Evolutionary conservation across 2,113 vertebrate species (phyloP).

Genomic region (Elephas maximus): DNA sequence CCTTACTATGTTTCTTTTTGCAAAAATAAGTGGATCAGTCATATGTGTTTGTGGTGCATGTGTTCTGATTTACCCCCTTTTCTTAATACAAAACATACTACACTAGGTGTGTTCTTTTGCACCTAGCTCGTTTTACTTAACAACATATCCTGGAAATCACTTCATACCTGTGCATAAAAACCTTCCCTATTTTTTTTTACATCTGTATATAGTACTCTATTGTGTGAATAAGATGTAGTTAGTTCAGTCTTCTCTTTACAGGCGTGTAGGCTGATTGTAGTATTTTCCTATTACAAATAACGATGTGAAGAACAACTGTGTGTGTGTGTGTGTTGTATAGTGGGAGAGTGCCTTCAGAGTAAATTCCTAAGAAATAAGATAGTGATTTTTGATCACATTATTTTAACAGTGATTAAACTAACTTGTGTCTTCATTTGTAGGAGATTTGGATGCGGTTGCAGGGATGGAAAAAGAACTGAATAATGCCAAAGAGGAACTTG

Average conservation of each 20-base stretch:
- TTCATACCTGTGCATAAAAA: background rate
- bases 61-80: background rate
- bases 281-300: conserved; percentile 37
- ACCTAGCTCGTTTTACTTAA: background rate
- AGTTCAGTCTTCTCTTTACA: background rate
- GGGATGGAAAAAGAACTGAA: conserved; percentile 90
- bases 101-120: background rate
- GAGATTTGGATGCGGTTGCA: conserved; percentile 63
- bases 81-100: background rate
- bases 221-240: background rate
- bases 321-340: background rate
- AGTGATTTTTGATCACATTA: background rate
- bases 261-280: background rate
- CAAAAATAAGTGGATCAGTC: background rate
- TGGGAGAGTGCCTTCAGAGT: background rate
- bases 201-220: background rate
- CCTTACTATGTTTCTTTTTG: conserved; percentile 6
- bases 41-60: background rate
- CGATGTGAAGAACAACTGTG: background rate
- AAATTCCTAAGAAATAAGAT: conserved; percentile 24
- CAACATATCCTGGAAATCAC: background rate
- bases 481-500: conserved; percentile 92
- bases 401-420: background rate
- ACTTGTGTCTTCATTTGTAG: conserved; percentile 76
- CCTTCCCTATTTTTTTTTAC: background rate